Evolutionary conservation across 2,888 invertebrate genomes (phyloP).

Genomic region (Dicyrtoma fusca): DNA sequence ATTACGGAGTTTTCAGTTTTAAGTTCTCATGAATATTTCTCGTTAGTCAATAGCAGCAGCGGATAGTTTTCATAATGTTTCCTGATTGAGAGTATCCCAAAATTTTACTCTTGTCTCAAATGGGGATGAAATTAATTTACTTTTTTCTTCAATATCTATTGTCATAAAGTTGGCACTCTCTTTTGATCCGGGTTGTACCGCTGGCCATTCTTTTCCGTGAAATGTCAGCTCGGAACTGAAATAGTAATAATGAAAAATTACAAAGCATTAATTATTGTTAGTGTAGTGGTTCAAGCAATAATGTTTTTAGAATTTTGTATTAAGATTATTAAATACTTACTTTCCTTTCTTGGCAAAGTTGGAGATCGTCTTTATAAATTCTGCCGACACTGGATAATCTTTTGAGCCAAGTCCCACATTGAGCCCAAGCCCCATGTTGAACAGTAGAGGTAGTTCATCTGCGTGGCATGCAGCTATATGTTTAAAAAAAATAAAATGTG

Average conservation of each 20-base stretch:
- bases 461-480: neutral
- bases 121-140: neutral
- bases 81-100: conserved; percentile 8
- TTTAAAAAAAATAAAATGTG: no score
- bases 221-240: neutral
- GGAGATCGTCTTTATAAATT: neutral
- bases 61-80: no score
- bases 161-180: neutral
- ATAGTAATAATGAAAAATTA: neutral
- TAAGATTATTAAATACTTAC: no score
- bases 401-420: neutral
- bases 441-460: neutral
- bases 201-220: neutral
- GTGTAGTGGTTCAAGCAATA: no score
- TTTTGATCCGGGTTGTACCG: neutral
- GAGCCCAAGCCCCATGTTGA: neutral
- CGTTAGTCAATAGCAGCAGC: no score
- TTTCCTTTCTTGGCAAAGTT: neutral
- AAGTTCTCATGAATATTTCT: no score
- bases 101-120: neutral
- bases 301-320: no score
- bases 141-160: neutral
- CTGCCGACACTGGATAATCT: neutral
- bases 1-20: no score
- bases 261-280: neutral